Percentiles rank a stretch among this genome's conserved stretches.
Conservation (phyloP, 37 sponge, comb jelly and placozoan species). For the Amphimedon queenslandica region DNA sequence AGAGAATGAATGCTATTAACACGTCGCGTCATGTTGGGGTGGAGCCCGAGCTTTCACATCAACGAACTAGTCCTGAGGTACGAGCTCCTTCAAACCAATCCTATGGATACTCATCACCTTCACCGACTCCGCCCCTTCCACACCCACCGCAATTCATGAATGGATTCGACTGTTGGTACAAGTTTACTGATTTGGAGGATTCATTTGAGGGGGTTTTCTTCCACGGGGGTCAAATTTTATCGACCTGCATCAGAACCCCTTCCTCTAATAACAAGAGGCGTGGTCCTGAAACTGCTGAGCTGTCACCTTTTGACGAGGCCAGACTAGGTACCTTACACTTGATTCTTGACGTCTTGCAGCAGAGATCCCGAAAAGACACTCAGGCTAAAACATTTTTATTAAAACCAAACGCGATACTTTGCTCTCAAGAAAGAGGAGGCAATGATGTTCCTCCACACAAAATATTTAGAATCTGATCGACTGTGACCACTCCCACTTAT, state of each 20-base stretch:
- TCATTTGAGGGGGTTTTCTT: not conserved
- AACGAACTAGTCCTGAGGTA: not conserved
- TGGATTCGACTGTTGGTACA: slow-evolving; percentile 10
- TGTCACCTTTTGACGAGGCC: slow-evolving; percentile 22
- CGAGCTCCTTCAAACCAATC: not conserved
- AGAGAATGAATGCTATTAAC: slow-evolving; percentile 2
- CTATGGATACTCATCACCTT: not conserved
- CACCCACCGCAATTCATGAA: not conserved
- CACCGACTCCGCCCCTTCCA: not conserved
- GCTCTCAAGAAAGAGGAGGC: not conserved
- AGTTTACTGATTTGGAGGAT: slow-evolving; percentile 52
- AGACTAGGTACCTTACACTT: slow-evolving; percentile 27
- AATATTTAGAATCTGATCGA: not conserved
- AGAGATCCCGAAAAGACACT: slow-evolving; percentile 38
- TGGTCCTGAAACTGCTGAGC: not conserved
- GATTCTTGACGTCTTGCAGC: slow-evolving; percentile 39
- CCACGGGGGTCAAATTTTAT: slow-evolving; percentile 28
- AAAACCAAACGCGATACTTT: not conserved
- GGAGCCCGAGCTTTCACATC: not conserved
- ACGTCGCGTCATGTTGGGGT: not conserved
- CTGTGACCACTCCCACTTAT: too few relatives aligned
- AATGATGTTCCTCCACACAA: not conserved
- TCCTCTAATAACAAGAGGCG: not conserved
- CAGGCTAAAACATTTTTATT: slow-evolving; percentile 40
- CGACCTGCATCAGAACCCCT: slow-evolving; percentile 9